Evolutionary conservation across 2,113 vertebrate species (phyloP), one percentile per base, ranked within the genome.

Genomic region (Heliornis fulica): DNA sequence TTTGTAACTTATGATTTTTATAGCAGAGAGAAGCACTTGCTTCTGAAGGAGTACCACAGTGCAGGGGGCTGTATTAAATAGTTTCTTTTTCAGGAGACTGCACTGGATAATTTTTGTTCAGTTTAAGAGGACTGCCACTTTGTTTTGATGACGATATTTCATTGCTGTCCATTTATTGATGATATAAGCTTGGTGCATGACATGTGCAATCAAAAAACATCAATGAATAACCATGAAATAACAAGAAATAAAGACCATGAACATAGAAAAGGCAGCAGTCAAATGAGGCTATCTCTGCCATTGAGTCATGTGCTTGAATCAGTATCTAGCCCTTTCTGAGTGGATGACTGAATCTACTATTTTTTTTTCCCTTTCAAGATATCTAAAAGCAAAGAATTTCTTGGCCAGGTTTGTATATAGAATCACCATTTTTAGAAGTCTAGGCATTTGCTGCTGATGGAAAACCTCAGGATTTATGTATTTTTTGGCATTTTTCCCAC

Each of bases 391-490:
- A 68, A 94, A 74, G 28, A 68, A 86, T 61, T 71, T 7, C n/a
- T 85, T 70, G 48, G 66, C 45, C 56, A 53, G 14, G 19, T 88
- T 87, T 76, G 29, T 59, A 41, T 43, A 80, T 69, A 85, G 46
- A 93, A 63, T 31, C 31, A 60, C 48, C 21, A 51, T 43, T 71
- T 96, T 40, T 78, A 75, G 57, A 92, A 87, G 25, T 38, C 23
- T 71, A 90, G 83, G 81, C 41, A 75, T 95, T 94, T 93, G 28
- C 43, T 82, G 41, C 72, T 92, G 64, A 50, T 87, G 78, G 68
- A 93, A 95, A 81, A 53, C 43, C 19, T 87, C 2, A 1, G 40
- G 57, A 81, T 4, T 93, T 57, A 81, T 89, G n/a, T 64, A 48
- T 53, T 68, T 79, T 80, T 89, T 92, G 80, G 84, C 91, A 70